Base-by-base conservation (phyloP, 2,797 vertebrate species). In the Toxotes lorentzi region DNA sequence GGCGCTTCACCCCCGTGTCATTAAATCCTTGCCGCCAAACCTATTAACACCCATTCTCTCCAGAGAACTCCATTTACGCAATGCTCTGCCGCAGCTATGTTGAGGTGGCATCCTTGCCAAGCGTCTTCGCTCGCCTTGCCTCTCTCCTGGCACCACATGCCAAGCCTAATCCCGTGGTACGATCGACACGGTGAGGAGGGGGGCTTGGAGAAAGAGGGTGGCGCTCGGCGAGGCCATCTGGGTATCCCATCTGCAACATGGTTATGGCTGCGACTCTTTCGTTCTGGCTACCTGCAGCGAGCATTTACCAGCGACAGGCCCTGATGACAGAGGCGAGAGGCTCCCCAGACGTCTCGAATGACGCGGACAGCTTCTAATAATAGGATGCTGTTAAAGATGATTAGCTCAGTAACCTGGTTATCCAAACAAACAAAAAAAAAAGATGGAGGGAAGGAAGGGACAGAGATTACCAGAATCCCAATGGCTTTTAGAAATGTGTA, bases 241-340 rank as follows among this genome's bases (percentile, higher is more conserved):
- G 91, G 93, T 86, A 82, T 89, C 92, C 95, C 95, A 95, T 95
- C 95, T 96, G 95, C 89, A 92, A 79, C 84, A 83, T 68, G 84
- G 89, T 84, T 86, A 86, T 89, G 90, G 92, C 85, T 90, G 87
- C 85, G 84, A 90, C 84, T 91, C 86, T 82, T 80, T 85, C 54
- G 23, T 78, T 84, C 87, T 91, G 93, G 93, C 90, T 89, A 82
- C 78, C 78, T 66, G 81, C 61, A 61, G 86, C 73, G 14, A 89
- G 86, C 78, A 81, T 93, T 93, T 93, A 91, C 81, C 85, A 62
- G 84, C 81, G 72, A 87, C 83, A 79, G 82, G 83, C 85, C 86
- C 82, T 72, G 81, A 89, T 85, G 90, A 91, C 76, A 83, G 79
- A 79, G 86, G 74, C 67, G 53, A 85, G 72, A 91, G 83, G 79